Evolutionary conservation across 2,888 invertebrate genomes (phyloP), one percentile per base, ranked within the genome.

Genomic region (Bedellia somnulentella): DNA sequence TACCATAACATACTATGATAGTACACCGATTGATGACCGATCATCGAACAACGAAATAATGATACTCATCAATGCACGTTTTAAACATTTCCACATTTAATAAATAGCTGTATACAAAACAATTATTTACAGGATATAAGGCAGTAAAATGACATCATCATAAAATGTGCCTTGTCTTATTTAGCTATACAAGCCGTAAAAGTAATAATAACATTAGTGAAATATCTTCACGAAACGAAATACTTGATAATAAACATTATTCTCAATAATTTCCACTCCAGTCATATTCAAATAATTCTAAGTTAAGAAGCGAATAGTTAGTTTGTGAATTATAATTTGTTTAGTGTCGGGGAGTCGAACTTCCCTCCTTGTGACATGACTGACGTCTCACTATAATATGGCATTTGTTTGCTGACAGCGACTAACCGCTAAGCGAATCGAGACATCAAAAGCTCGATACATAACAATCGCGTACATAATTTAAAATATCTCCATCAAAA

Each of bases 91-190:
- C 68, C 66, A 71, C 66, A 53, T 60, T 71, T 70, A 76, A 77
- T 77, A 77, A 77, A 77, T 76, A 76, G 76, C 75, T 75, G 76
- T 76, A 75, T 76, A 76, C 71, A 76, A 76, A 76, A 77, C 76
- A 75, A 75, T 75, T 76, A 77, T 77, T 76, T 77, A 76, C 76
- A 76, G 61, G 57, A 60, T 57, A 55, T 71, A 73, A 73, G 73
- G 73, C 73, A 73, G 66, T 70, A 70, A 50, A 59, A 59, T 64
- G 64, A 75, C 70, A 70, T 67, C n/a, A n/a, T n/a, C 68, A 66
- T 71, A 68, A 64, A 61, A 54, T 59, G 64, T 62, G 67, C 70
- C 71, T 64, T 40, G 46, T 58, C 67, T 70, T 68, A 67, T 46
- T 58, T 63, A 70, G 63, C 73, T 71, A 70, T 73, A 71, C 73